Evolutionary conservation across 2,797 vertebrate species (phyloP).

Genomic region (Psittacula echo): DNA sequence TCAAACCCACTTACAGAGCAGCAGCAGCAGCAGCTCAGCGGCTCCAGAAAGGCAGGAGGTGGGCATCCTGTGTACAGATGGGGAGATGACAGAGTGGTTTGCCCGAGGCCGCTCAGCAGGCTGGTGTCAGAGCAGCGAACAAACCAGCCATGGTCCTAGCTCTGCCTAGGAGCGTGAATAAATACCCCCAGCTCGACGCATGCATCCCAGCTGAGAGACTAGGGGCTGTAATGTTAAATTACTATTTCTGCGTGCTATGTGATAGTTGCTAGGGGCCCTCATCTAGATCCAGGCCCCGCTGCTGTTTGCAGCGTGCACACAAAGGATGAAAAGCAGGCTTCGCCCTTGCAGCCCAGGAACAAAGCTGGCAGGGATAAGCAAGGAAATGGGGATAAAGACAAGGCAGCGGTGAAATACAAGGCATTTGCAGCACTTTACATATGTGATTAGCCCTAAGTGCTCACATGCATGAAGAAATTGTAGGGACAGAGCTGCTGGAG

Average conservation of each 20-base stretch:
- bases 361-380: neutral
- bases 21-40: rapidly evolving
- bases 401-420: neutral
- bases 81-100: neutral
- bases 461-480: neutral
- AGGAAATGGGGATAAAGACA: neutral
- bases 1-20: neutral
- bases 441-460: neutral
- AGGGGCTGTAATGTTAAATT: neutral
- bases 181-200: neutral
- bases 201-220: neutral
- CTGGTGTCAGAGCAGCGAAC: neutral
- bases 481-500: neutral
- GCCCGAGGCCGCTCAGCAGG: neutral
- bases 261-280: neutral
- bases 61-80: neutral
- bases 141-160: neutral
- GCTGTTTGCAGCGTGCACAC: rapidly evolving
- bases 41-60: neutral
- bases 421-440: neutral
- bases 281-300: neutral
- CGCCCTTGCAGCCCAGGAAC: neutral
- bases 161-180: neutral
- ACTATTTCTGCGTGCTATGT: neutral
- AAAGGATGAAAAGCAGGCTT: neutral